These are phyloP conservation scores for Ptiloglossa arizonensis DNA, from an alignment of 1,140 invertebrate species.

Conservation along the genomic window DNA sequence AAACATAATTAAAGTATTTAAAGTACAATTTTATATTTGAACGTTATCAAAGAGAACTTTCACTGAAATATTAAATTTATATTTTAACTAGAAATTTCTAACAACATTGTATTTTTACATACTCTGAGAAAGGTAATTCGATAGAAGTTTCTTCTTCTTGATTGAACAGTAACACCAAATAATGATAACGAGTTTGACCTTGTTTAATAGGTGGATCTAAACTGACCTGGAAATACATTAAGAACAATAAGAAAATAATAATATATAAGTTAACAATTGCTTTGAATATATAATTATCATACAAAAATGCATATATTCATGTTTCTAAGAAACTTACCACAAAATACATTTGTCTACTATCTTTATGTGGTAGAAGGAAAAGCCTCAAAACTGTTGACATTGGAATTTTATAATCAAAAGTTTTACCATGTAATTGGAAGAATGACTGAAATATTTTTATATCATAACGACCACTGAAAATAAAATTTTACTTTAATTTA, in stretches of 20 bases:
- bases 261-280: conserved; percentile 26
- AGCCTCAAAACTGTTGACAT: conserved; percentile 96
- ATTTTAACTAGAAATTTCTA: conserved; percentile 23
- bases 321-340: conserved; percentile 86
- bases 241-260: conserved; percentile 15
- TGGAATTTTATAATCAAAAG: conserved; percentile 99
- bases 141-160: conserved; percentile 97
- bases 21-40: conserved; percentile 7
- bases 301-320: neutral
- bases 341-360: conserved; percentile 99
- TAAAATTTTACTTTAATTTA: neutral
- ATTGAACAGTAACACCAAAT: conserved; percentile 96
- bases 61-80: too few species aligned
- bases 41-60: conserved; percentile 33
- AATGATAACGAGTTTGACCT: conserved; percentile 98
- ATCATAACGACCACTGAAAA: conserved; percentile 97
- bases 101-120: conserved; percentile 76
- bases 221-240: conserved; percentile 84
- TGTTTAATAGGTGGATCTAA: conserved; percentile 99
- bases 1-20: conserved; percentile 68
- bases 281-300: conserved; percentile 30
- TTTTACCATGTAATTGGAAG: conserved; percentile 99
- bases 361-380: conserved; percentile 98
- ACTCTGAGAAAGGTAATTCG: conserved; percentile 95
- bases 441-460: conserved; percentile 99